Conservation (phyloP, 2,888 invertebrate genomes). For the Tetragonula carbonaria region DNA sequence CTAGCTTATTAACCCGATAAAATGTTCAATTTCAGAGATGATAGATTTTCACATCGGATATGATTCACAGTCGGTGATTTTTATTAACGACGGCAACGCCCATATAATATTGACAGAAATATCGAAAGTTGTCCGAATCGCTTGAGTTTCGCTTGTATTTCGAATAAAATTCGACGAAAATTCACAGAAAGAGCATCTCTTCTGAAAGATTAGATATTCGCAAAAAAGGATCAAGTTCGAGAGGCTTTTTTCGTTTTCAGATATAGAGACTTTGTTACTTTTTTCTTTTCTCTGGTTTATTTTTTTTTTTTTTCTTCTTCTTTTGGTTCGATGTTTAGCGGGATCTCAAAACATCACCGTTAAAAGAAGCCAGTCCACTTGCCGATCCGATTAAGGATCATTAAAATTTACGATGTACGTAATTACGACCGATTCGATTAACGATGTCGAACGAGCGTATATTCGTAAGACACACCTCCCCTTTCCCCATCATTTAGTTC, state of each 20-base stretch:
- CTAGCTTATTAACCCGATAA: not conserved
- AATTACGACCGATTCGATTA: slow-evolving; percentile 76
- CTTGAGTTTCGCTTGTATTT: not conserved
- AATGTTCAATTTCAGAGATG: not conserved
- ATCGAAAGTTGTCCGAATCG: not conserved
- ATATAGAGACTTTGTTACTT: not conserved
- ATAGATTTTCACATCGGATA: not conserved
- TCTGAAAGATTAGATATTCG: not conserved
- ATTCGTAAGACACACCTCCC: slow-evolving; percentile 67
- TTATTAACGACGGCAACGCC: not conserved
- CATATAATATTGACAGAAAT: not conserved
- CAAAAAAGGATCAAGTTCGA: slow-evolving; percentile 5
- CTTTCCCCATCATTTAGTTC: slow-evolving; percentile 71
- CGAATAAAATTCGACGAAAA: not conserved
- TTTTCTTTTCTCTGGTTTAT: not conserved
- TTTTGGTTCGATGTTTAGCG: slow-evolving; percentile 45
- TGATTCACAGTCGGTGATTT: not conserved
- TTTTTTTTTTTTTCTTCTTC: not conserved
- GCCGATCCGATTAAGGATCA: slow-evolving; percentile 70
- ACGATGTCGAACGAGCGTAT: slow-evolving; percentile 71
- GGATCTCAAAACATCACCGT: slow-evolving; percentile 50
- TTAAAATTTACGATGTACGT: slow-evolving; percentile 76
- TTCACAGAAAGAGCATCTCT: not conserved
- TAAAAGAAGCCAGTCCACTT: slow-evolving; percentile 42
- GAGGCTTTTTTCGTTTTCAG: slow-evolving; percentile 15